Percentiles rank a stretch among this genome's conserved stretches.
Conservation (phyloP, 2,888 invertebrate species). For the Orthonevra nobilis region DNA sequence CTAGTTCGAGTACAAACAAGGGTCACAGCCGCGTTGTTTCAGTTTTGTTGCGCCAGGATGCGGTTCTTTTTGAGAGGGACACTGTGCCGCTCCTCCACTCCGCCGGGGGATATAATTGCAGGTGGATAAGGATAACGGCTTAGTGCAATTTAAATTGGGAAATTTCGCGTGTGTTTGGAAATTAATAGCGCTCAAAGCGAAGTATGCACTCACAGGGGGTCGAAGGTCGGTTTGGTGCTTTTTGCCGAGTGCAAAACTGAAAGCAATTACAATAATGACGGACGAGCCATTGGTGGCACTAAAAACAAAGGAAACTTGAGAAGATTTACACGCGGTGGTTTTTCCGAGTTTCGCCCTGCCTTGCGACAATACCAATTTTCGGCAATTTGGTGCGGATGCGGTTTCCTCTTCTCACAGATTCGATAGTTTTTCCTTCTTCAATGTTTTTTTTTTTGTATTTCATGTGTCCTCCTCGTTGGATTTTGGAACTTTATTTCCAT, state of each 20-base stretch:
- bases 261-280: constrained; percentile 66
- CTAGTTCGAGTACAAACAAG: constrained; percentile 28
- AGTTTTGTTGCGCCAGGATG: no score
- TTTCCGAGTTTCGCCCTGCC: constrained; percentile 31
- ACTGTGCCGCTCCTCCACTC: no score
- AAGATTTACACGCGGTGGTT: constrained; percentile 64
- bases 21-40: constrained; percentile 19
- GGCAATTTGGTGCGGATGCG: constrained; percentile 40
- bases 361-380: constrained; percentile 28
- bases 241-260: constrained; percentile 45
- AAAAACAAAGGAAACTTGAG: constrained; percentile 59
- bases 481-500: neutral
- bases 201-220: neutral
- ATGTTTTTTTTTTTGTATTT: neutral
- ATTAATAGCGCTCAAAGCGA: constrained; percentile 51
- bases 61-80: no score
- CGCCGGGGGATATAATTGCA: constrained; percentile 10
- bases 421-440: neutral
- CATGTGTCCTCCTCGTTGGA: no score
- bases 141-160: constrained; percentile 54
- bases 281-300: constrained; percentile 44
- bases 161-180: constrained; percentile 53
- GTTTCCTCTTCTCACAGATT: constrained; percentile 25
- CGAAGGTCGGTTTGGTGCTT: constrained; percentile 11
- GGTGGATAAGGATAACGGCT: constrained; percentile 36